These are phyloP conservation scores for Pterocles burchelli DNA, from an alignment of 2,113 vertebrate species.

Conservation along the genomic window DNA sequence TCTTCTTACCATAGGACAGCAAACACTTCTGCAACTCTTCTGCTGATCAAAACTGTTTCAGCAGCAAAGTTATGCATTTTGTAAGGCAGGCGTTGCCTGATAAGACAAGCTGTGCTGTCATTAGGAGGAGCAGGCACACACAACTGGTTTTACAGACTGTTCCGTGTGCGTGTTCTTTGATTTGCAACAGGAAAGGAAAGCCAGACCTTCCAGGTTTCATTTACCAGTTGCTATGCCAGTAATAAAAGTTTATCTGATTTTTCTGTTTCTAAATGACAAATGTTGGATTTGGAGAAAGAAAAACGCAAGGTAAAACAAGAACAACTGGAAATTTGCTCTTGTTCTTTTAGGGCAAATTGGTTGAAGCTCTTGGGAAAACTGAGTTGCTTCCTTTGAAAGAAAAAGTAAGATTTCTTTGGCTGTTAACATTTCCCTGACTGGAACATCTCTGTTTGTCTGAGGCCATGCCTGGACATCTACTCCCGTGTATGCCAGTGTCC, in stretches of 20 bases:
- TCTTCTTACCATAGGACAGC: neutral
- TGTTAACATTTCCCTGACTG: neutral
- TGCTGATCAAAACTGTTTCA: constrained; percentile 15
- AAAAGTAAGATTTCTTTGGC: neutral
- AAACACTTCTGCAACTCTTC: neutral
- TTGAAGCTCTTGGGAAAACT: neutral
- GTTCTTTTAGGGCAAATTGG: neutral
- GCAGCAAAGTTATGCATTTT: neutral
- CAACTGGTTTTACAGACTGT: neutral
- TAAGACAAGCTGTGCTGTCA: neutral
- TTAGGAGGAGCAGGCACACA: neutral
- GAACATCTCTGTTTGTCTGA: neutral
- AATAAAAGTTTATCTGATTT: neutral
- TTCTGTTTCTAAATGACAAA: neutral
- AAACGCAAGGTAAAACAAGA: neutral
- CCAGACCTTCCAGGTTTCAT: constrained; percentile 18
- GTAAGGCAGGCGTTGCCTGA: neutral
- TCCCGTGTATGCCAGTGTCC: rapidly evolving
- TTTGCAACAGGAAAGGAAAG: neutral
- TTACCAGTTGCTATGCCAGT: neutral
- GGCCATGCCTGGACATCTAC: neutral
- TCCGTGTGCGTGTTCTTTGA: neutral
- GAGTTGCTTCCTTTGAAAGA: neutral
- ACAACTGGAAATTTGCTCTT: neutral
- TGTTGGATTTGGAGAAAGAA: neutral